Base-by-base conservation (phyloP, 2,888 invertebrate species). In the Thymelicus acteon region DNA sequence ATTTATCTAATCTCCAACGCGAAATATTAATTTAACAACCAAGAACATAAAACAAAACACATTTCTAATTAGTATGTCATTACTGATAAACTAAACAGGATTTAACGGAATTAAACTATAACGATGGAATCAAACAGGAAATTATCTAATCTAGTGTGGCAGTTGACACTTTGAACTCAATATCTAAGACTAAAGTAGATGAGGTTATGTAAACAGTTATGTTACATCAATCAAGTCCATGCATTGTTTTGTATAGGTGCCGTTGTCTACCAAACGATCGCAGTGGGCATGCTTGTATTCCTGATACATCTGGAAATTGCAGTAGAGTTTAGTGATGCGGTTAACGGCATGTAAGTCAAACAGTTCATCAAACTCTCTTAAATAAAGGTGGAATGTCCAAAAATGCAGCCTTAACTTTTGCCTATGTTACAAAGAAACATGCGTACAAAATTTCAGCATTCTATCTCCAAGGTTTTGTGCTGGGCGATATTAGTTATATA, bases 231-330 rank as follows among this genome's bases (percentile, higher is more conserved):
- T 77, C 77, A 91, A 77, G 49, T 91, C 91, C 88, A 89, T 82
- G 89, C 91, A 92, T 75, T 82, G 77, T 83, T 89, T 85, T 79
- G 85, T 79, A 79, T 83, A 85, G 74, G 84, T 83, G 80, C 85
- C 86, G 74, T 84, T 86, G 65, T 84, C 82, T 76, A 87, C 76
- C 78, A 89, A 81, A 77, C 80, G 80, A 81, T 92, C 89, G 89
- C 92, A 92, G 91, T 93, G 89, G 87, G 90, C 88, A 81, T 80
- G 80, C 87, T 88, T 90, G 88, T 87, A 91, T 77, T 87, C 80
- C 81, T 88, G 82, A 86, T 90, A 92, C 78, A 89, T 88, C 93
- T 93, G 93, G 49, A 90, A 87, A 71, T 60, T 47, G 19, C 13
- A 31, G 31, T 31, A 31, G 31, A 5, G 3, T 31, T 5, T 31